Percentiles rank a stretch among this genome's conserved stretches.
phyloP scores from a whole-genome alignment of 2,888 invertebrate genomes.

The Homarus gammarus region DNA sequence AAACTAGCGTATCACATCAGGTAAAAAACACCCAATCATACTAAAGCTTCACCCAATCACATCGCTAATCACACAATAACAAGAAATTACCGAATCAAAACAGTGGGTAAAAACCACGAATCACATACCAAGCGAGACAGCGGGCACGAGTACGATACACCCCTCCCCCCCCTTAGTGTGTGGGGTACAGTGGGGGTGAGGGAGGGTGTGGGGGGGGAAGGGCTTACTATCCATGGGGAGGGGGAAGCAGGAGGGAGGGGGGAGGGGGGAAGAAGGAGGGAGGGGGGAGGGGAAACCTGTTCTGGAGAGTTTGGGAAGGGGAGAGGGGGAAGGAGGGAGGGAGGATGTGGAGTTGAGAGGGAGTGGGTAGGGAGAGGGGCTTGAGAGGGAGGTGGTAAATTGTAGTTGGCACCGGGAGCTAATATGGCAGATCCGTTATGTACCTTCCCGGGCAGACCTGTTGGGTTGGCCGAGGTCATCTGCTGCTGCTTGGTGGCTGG shows the following conservation, averaged over 20 bases:
- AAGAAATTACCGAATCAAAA: no score
- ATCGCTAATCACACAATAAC: no score
- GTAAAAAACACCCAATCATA: no score
- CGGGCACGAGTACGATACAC: no score
- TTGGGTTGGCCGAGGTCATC: background rate
- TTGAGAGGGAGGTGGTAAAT: background rate
- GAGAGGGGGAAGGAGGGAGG: background rate
- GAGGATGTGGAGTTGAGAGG: background rate
- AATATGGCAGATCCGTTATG: slow-evolving; percentile 3
- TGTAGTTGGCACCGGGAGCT: background rate
- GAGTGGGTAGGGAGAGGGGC: background rate
- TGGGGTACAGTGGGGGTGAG: background rate
- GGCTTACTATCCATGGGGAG: background rate
- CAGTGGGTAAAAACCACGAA: no score
- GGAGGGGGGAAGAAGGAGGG: background rate
- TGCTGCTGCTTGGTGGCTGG: background rate
- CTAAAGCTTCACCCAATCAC: no score
- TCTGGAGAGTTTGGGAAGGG: background rate
- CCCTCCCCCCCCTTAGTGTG: no score
- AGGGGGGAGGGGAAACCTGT: background rate
- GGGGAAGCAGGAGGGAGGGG: no score
- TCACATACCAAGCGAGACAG: no score
- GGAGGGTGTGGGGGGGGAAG: background rate
- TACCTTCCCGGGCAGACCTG: background rate
- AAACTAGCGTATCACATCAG: no score